Percentiles rank a stretch among this genome's conserved stretches.
phyloP scores from a whole-genome alignment of 2,797 vertebrate species.

The Liasis olivaceus region DNA sequence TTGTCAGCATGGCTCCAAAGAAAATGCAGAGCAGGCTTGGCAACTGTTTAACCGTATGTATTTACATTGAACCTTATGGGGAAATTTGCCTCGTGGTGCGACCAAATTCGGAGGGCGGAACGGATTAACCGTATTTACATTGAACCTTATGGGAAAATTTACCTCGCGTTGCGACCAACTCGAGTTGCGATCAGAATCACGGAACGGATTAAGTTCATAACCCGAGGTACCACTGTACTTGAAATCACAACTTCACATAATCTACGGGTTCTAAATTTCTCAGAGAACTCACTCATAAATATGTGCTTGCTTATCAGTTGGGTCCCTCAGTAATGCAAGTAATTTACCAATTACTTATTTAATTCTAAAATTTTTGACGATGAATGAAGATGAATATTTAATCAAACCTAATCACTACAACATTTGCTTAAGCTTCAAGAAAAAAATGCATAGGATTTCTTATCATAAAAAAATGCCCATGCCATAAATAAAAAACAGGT shows the following conservation, averaged over 20 bases:
- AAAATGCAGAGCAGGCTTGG: too few species aligned
- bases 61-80: too few species aligned
- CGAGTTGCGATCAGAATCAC: too few species aligned
- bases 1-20: too few species aligned
- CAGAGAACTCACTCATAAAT: not conserved
- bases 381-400: not conserved
- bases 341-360: not conserved
- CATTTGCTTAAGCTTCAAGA: not conserved
- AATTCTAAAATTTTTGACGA: not conserved
- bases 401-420: not conserved
- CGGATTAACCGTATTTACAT: too few species aligned
- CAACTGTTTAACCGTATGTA: too few species aligned
- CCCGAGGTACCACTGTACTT: too few species aligned
- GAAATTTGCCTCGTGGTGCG: too few species aligned
- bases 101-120: too few species aligned
- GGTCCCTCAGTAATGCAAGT: not conserved
- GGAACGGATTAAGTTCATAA: too few species aligned
- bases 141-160: too few species aligned
- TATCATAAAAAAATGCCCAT: constrained; percentile 3
- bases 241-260: constrained; percentile 20
- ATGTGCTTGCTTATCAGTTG: not conserved
- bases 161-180: too few species aligned
- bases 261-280: not conserved
- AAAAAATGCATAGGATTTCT: not conserved
- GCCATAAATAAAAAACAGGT: not conserved